Conservation (phyloP, 2,113 vertebrate genomes). For the Aptenodytes forsteri region DNA sequence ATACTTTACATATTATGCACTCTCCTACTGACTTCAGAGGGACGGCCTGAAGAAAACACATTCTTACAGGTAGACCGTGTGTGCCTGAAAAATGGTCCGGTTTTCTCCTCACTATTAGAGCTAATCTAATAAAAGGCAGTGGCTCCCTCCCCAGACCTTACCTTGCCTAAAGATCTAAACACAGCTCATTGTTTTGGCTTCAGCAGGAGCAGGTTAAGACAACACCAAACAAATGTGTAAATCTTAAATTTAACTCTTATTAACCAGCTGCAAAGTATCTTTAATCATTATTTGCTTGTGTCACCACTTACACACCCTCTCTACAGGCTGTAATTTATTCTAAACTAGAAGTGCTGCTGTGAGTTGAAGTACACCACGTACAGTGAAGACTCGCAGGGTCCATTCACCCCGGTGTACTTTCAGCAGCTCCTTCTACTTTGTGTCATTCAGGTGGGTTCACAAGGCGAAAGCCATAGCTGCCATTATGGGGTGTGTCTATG, state of each 20-base stretch:
- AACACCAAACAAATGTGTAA: not conserved
- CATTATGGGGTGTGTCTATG: not conserved
- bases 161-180: not conserved
- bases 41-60: not conserved
- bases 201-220: not conserved
- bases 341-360: not conserved
- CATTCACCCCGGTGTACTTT: not conserved
- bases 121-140: not conserved
- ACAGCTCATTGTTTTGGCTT: not conserved
- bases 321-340: not conserved
- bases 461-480: not conserved
- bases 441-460: not conserved
- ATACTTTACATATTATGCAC: not conserved
- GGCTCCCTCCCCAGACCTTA: not conserved
- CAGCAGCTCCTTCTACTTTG: not conserved
- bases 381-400: not conserved
- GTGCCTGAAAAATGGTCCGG: not conserved
- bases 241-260: not conserved
- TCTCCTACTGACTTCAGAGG: not conserved
- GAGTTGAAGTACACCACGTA: not conserved
- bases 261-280: not conserved
- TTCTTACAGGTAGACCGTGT: not conserved
- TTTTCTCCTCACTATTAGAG: not conserved
- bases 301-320: not conserved
- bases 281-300: not conserved